These are phyloP conservation scores for Microtus pennsylvanicus DNA, from an alignment of 2,113 vertebrate genomes.

Conservation along the genomic window DNA sequence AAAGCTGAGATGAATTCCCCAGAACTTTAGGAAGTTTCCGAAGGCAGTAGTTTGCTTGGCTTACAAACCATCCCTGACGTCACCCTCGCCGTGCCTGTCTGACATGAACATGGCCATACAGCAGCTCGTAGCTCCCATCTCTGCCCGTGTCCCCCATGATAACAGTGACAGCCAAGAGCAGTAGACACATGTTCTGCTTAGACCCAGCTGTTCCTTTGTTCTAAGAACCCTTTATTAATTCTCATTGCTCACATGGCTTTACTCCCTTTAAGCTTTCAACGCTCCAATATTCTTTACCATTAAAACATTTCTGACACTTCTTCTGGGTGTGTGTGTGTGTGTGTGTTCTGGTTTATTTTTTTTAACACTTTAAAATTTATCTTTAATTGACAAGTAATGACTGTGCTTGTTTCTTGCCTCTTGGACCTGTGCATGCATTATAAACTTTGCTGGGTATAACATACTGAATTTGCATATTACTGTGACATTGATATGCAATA, in stretches of 20 bases:
- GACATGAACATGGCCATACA: rapidly evolving
- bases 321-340: neutral
- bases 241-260: neutral
- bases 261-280: neutral
- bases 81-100: rapidly evolving
- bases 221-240: neutral
- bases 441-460: neutral
- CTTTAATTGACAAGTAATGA: neutral
- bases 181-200: neutral
- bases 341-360: neutral
- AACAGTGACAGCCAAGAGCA: neutral
- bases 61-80: neutral
- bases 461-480: neutral
- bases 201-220: neutral
- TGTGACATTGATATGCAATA: neutral
- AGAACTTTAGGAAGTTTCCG: neutral
- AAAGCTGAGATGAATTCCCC: neutral
- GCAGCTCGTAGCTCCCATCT: neutral
- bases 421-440: neutral
- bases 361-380: neutral
- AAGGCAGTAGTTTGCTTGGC: neutral
- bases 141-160: rapidly evolving
- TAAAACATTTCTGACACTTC: neutral
- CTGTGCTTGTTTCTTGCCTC: neutral
- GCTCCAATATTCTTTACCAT: neutral